Conservation (phyloP, 1,140 invertebrate species). For the Pseudomyrmex pallidus region DNA sequence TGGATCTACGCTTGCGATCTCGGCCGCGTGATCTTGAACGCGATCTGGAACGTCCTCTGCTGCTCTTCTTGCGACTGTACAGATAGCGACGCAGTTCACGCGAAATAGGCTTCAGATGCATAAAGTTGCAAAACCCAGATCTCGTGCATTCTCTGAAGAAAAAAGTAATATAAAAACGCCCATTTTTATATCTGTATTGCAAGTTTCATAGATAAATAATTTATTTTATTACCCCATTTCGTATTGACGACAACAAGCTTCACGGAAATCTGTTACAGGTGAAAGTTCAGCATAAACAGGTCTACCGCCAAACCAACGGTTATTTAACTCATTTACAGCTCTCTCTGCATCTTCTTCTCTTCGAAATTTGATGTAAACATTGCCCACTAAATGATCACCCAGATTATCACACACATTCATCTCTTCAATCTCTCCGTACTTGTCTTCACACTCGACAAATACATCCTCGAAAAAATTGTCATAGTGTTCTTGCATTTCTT, state of each 20-base stretch:
- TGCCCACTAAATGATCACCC: constrained; percentile 98
- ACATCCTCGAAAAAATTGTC: constrained; percentile 99
- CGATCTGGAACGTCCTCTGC: constrained; percentile 83
- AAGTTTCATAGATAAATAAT: not conserved
- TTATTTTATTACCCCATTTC: constrained; percentile 93
- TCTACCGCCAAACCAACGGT: constrained; percentile 98
- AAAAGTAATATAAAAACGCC: not conserved
- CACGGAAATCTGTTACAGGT: constrained; percentile 99
- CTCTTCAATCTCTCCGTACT: constrained; percentile 99
- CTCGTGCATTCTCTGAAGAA: constrained; percentile 94
- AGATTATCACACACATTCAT: constrained; percentile 99
- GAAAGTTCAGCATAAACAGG: constrained; percentile 99
- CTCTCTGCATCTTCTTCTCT: constrained; percentile 99
- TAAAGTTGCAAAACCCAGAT: constrained; percentile 99
- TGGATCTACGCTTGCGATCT: constrained; percentile 82
- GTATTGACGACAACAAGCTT: constrained; percentile 99
- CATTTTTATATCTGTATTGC: not conserved
- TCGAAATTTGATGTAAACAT: constrained; percentile 99
- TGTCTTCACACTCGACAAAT: constrained; percentile 98
- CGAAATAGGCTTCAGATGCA: constrained; percentile 99
- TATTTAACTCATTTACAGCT: constrained; percentile 97
- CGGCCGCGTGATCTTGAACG: constrained; percentile 78
- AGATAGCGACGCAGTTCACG: constrained; percentile 92
- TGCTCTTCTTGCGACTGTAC: constrained; percentile 80
- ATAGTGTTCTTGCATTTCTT: constrained; percentile 99